Evolutionary conservation across 2,888 invertebrate species (phyloP), one percentile per base, ranked within the genome.

Genomic region (Diarsia brunnea): DNA sequence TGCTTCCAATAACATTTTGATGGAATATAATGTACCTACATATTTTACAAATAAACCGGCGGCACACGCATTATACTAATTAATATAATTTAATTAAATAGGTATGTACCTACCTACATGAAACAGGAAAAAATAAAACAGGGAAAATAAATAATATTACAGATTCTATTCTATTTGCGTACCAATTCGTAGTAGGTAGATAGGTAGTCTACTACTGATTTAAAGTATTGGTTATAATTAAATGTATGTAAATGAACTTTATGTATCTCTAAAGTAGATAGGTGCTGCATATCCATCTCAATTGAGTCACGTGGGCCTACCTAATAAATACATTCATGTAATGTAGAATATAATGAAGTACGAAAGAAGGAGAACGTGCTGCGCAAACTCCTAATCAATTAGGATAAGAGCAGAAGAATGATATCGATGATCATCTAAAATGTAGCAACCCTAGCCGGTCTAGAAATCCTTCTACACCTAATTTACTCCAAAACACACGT

Each of bases 401-500:
- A 1, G 24, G 24, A 55, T 24, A 55, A 24, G 55, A 24, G 14
- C 24, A 55, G 24, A 24, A n/a, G 1, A 53, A 53, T 24, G 31
- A 2, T 2, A 7, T 19, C 14, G 12, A 19, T 61, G 10, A n/a
- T 21, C 61, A 21, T 12, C 12, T 38, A 38, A 19, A 38, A 21
- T 31, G 11, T 21, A 38, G 60, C 60, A 60, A 11, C 38, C 21
- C 21, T 38, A 31, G 55, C 31, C 10, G 12, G 21, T 24, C 24
- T 49, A 58, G 38, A 5, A 63, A 12, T n/a, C 14, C 7, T 31
- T 8, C 38, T 19, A 38, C n/a, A 63, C 19, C 19, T 53, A 78
- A 82, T 43, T 47, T 67, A 49, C 45, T 58, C 24, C 43, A 53
- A 53, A 72, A 71, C 24, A 45, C 45, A 55, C 7, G 61, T 67